Base-by-base conservation (phyloP, 2,797 vertebrate species). In the Molossus alvarezi region DNA sequence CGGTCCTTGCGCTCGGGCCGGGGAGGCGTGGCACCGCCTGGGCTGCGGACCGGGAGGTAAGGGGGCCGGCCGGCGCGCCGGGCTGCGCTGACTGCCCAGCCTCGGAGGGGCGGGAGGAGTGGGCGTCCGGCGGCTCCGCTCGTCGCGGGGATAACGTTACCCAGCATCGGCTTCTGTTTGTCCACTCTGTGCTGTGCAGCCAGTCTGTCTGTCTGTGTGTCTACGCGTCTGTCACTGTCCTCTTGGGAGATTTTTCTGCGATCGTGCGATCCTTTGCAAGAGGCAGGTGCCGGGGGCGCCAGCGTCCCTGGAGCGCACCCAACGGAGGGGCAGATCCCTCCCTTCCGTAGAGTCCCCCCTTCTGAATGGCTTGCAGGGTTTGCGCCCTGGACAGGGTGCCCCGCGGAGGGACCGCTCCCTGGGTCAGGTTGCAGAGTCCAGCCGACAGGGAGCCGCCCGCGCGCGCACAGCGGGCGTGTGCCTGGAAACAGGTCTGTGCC, bases 401-500 rank as follows among this genome's bases (percentile, higher is more conserved):
- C 65, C 0, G 17, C 73, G 15, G 29, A 64, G 62, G 21, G 72
- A 45, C 41, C 6, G 41, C 41, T 45, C 41, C 41, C 41, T 5
- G 41, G 41, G 97, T 95, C 97, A 10, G 95, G 88, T 87, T 80
- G 29, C 4, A 41, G 14, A 64, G 88, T 65, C n/a, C 65, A 2
- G 79, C 23, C 6, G 45, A 0, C 29, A 6, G 20, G 75, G 73
- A 88, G 65, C 11, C 23, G 25, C 23, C 29, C 64, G 1, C 77
- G 1, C 89, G 41, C 4, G 76, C 73, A 15, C 77, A n/a, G 92
- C 27, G 76, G 62, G 88, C 60, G 64, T 80, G 91, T 67, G 58
- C 95, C 91, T 85, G 83, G 86, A 96, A 96, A 96, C 97, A 97
- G 97, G 96, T 98, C 97, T 72, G 96, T 86, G 69, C 80, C 83